These are phyloP conservation scores for Crypturellus tataupa DNA, from an alignment of 2,797 vertebrate genomes.

Conservation along the genomic window DNA sequence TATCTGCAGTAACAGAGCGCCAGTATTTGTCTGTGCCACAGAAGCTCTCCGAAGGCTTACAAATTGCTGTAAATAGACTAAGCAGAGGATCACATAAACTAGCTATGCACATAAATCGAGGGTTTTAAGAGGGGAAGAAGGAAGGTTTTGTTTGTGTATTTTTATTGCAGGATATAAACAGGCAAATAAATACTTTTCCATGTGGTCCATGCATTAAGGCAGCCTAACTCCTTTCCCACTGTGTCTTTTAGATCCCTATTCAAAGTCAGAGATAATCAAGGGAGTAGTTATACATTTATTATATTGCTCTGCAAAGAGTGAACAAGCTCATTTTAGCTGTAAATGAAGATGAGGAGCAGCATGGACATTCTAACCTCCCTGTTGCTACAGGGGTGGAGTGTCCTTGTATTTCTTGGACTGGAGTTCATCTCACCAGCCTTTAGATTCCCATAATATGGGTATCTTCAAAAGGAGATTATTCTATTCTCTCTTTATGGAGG, in stretches of 20 bases:
- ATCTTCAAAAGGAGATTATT: not conserved
- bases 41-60: not conserved
- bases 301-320: constrained; percentile 5
- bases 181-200: constrained; percentile 55
- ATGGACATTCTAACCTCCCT: not conserved
- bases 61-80: constrained; percentile 14
- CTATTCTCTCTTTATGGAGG: not conserved
- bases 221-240: constrained; percentile 10
- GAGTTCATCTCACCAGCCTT: not conserved
- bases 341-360: not conserved
- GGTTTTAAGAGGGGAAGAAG: constrained; percentile 8
- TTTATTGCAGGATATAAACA: constrained; percentile 56
- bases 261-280: constrained; percentile 6
- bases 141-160: constrained; percentile 46
- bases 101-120: not conserved
- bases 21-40: not conserved
- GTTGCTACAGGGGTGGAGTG: not conserved
- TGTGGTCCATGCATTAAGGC: constrained; percentile 4
- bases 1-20: not conserved
- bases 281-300: not conserved
- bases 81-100: constrained; percentile 21
- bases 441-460: not conserved
- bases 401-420: not conserved
- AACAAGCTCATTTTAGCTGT: not conserved
- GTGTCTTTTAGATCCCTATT: constrained; percentile 15